A percentile compares a stretch with the other conserved stretches of the same genome.
Evolutionary conservation across 1,140 invertebrate species (phyloP).

Genomic region (Pissodes strobi): DNA sequence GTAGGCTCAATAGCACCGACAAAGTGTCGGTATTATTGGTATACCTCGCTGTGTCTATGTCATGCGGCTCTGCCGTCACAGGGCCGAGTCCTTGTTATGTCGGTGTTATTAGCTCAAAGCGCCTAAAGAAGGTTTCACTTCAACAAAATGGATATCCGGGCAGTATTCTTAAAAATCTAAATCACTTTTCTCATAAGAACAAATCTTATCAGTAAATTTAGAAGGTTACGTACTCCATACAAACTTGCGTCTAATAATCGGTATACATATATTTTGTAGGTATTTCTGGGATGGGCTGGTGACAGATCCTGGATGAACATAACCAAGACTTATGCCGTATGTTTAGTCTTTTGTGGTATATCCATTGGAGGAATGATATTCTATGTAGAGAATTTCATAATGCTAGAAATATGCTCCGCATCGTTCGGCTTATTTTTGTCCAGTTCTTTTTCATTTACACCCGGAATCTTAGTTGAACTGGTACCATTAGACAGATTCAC

Average conservation of each 20-base stretch:
- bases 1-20: no score
- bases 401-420: slow-evolving; percentile 62
- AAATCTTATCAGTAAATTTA: no score
- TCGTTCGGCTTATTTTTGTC: slow-evolving; percentile 85
- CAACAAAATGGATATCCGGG: no score
- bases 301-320: slow-evolving; percentile 86
- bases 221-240: no score
- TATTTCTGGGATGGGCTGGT: slow-evolving; percentile 85
- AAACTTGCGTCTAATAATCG: not conserved
- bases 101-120: no score
- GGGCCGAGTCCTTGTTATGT: no score
- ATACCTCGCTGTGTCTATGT: no score
- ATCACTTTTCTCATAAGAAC: no score
- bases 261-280: slow-evolving; percentile 57
- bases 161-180: no score
- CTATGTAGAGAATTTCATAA: slow-evolving; percentile 64
- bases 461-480: slow-evolving; percentile 81
- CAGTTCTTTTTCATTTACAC: slow-evolving; percentile 85
- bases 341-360: slow-evolving; percentile 75
- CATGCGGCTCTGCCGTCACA: no score
- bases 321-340: slow-evolving; percentile 77
- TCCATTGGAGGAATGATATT: slow-evolving; percentile 73
- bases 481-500: slow-evolving; percentile 82
- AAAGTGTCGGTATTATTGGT: no score
- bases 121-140: no score